A percentile compares a stretch with the other conserved stretches of the same genome.
These are phyloP conservation scores for Amblyteles armatorius DNA, from an alignment of 2,888 invertebrate genomes.

Conservation along the genomic window DNA sequence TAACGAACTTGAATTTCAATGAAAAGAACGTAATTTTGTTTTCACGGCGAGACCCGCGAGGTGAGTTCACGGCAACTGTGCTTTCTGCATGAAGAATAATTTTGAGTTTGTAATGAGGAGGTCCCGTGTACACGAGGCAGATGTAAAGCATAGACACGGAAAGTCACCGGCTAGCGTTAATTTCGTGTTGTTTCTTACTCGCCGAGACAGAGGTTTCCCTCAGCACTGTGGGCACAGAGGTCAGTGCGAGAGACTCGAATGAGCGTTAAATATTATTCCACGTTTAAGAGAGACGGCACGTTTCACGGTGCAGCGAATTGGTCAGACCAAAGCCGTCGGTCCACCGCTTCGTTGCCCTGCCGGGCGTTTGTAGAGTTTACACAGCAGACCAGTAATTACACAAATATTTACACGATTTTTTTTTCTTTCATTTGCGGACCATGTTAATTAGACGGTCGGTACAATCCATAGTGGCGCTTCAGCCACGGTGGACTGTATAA, in stretches of 20 bases:
- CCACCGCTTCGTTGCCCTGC: slow-evolving; percentile 14
- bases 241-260: slow-evolving; percentile 16
- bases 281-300: slow-evolving; percentile 72
- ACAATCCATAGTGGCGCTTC: not conserved
- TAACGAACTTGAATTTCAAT: slow-evolving; percentile 37
- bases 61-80: slow-evolving; percentile 23
- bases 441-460: slow-evolving; percentile 30
- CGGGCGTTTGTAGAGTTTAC: slow-evolving; percentile 63
- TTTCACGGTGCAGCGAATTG: slow-evolving; percentile 73
- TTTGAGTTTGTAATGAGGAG: slow-evolving; percentile 40
- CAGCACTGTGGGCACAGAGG: not conserved
- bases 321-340: slow-evolving; percentile 67
- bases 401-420: slow-evolving; percentile 71
- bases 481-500: not conserved
- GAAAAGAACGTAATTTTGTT: slow-evolving; percentile 30
- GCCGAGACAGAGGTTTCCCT: slow-evolving; percentile 14
- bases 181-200: slow-evolving; percentile 40
- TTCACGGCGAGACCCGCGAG: not conserved
- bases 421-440: slow-evolving; percentile 11
- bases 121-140: not conserved
- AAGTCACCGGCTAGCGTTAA: slow-evolving; percentile 42
- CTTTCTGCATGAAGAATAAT: slow-evolving; percentile 40
- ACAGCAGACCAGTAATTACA: slow-evolving; percentile 72
- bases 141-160: slow-evolving; percentile 1
- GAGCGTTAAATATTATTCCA: slow-evolving; percentile 75